Conservation (phyloP, 2,888 invertebrate genomes). For the Agonopterix heracliana region DNA sequence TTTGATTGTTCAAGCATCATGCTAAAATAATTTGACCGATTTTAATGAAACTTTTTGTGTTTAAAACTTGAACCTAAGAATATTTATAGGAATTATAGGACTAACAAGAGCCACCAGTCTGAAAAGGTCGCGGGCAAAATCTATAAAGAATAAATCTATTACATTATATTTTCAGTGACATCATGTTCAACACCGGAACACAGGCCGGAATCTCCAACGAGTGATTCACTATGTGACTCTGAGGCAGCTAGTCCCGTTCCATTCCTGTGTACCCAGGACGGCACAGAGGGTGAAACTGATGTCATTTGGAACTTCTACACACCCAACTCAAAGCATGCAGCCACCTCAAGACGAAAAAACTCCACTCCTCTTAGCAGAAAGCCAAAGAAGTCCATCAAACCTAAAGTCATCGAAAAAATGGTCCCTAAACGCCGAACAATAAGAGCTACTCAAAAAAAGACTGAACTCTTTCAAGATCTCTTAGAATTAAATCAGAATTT, state of each 20-base stretch:
- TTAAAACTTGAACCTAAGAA: too few relatives aligned
- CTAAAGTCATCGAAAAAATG: constrained; percentile 46
- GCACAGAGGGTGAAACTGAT: constrained; percentile 64
- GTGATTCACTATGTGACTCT: constrained; percentile 60
- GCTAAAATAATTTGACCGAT: too few relatives aligned
- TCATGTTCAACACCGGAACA: constrained; percentile 65
- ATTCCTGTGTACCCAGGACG: constrained; percentile 70
- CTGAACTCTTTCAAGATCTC: constrained; percentile 59
- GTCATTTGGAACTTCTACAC: constrained; percentile 72
- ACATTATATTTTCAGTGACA: constrained; percentile 36
- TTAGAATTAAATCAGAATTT: constrained; percentile 63
- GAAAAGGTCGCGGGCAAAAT: background rate
- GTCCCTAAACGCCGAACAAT: constrained; percentile 45
- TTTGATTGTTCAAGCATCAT: too few relatives aligned
- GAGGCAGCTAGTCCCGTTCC: constrained; percentile 66
- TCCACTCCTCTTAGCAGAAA: constrained; percentile 59
- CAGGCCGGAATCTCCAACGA: constrained; percentile 54
- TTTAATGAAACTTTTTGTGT: too few relatives aligned
- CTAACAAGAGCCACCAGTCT: background rate
- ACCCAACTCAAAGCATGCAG: constrained; percentile 51
- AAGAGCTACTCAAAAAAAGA: constrained; percentile 45
- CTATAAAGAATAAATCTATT: background rate
- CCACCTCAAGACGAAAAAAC: constrained; percentile 40
- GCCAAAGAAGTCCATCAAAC: constrained; percentile 39
- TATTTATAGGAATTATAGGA: background rate